These are phyloP conservation scores for Sisyra terminalis DNA, from an alignment of 2,888 invertebrate species.

Conservation along the genomic window DNA sequence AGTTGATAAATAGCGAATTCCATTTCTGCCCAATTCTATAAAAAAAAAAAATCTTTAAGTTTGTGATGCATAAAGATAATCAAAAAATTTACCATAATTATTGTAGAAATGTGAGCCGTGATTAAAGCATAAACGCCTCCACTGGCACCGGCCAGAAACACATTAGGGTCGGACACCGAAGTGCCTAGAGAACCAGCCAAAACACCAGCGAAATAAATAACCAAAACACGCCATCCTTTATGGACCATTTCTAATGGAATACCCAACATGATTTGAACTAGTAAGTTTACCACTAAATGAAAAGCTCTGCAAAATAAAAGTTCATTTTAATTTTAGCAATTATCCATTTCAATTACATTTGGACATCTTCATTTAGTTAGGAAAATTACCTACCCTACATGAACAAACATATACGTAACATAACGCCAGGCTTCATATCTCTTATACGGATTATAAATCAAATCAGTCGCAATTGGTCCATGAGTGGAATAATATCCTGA, in stretches of 20 bases:
- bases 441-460: slow-evolving; percentile 78
- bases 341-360: no score
- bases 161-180: slow-evolving; percentile 59
- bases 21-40: slow-evolving; percentile 95
- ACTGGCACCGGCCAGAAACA: slow-evolving; percentile 81
- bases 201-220: slow-evolving; percentile 73
- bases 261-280: slow-evolving; percentile 85
- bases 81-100: slow-evolving; percentile 58
- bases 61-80: neutral
- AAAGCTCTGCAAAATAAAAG: slow-evolving; percentile 40
- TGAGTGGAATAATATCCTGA: slow-evolving; percentile 32
- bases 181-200: slow-evolving; percentile 72
- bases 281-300: slow-evolving; percentile 78
- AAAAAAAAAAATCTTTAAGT: slow-evolving; percentile 13
- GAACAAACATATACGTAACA: slow-evolving; percentile 90
- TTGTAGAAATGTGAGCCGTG: slow-evolving; percentile 83
- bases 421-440: slow-evolving; percentile 87
- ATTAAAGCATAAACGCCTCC: slow-evolving; percentile 92
- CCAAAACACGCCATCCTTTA: slow-evolving; percentile 79
- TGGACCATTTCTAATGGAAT: slow-evolving; percentile 94
- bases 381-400: slow-evolving; percentile 56
- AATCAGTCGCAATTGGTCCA: slow-evolving; percentile 63
- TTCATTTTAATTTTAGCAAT: slow-evolving; percentile 3
- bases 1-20: slow-evolving; percentile 78
- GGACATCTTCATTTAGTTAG: no score